Evolutionary conservation across 2,113 vertebrate species (phyloP), one percentile per base, ranked within the genome.

Genomic region (Crotalus helleri): DNA sequence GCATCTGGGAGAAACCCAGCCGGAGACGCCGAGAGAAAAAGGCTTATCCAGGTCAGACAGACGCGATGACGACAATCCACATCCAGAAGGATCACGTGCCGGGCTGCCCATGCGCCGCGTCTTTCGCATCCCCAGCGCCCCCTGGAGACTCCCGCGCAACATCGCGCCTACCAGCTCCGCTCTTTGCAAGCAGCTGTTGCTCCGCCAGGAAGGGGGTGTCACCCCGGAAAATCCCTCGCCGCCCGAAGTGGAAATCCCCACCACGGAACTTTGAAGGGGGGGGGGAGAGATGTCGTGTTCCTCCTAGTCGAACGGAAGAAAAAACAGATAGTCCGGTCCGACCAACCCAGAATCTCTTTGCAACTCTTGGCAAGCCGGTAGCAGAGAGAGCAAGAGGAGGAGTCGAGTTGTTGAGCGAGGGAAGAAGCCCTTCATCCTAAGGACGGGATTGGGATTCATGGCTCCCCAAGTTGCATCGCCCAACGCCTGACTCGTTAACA

Each of bases 201-300:
- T 5, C 59, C 21, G 9, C 46, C 91, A 5, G 87, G 5, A 46
- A 5, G 85, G 85, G 21, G 90, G 91, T 89, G 93, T 97, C 95
- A 97, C 95, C 97, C 93, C 96, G 97, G 97, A 97, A 98, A 98
- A 96, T 96, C 96, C 96, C 95, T 26, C 13, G 90, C 1, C 33
- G 46, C 12, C 88, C 23, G 21, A 33, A n/a, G 55, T 97, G 97
- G 97, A 98, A 98, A 97, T 97, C 97, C 97, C 97, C 97, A 7
- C 12, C 6, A 10, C 15, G 89, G 91, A 1, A 93, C 92, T 94
- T 92, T 94, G 93, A 0, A 15, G 2, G n/a, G 2, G 17, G 17
- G 74, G 17, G 13, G 11, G 13, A n/a, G 12, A 33, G 11, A n/a
- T 2, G 4, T n/a, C 59, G 1, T 89, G 39, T 89, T 61, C 88